phyloP scores from a whole-genome alignment of 2,888 invertebrate genomes.

The Latrodectus elegans region DNA sequence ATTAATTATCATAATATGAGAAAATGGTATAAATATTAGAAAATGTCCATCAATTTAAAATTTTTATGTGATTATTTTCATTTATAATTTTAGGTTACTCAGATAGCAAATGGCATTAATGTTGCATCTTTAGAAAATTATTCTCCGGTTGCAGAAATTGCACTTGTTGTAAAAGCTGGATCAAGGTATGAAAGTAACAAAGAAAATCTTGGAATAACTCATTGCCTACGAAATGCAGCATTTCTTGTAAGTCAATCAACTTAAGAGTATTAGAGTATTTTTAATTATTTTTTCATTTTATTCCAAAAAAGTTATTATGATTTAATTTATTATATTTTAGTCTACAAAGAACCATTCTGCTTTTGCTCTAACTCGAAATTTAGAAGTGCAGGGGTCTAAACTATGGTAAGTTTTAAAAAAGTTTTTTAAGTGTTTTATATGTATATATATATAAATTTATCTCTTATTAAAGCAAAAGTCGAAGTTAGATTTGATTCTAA shows the following conservation, averaged over 20 bases:
- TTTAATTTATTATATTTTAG: constrained; percentile 65
- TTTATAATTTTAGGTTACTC: constrained; percentile 37
- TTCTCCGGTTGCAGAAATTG: constrained; percentile 84
- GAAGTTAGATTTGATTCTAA: too few species aligned
- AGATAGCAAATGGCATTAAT: constrained; percentile 66
- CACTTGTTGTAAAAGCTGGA: constrained; percentile 87
- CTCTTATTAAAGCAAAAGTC: too few species aligned
- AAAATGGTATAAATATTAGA: too few species aligned
- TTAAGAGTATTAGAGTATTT: background rate
- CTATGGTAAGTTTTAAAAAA: constrained; percentile 68
- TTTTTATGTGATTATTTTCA: too few species aligned
- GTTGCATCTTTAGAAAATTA: constrained; percentile 70
- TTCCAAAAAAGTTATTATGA: background rate
- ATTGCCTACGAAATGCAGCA: constrained; percentile 85
- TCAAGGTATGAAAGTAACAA: constrained; percentile 86
- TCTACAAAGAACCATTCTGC: constrained; percentile 80
- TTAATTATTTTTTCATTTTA: background rate
- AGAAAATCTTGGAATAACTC: constrained; percentile 85
- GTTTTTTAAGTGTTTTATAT: too few species aligned
- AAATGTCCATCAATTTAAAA: too few species aligned
- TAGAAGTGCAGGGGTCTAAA: constrained; percentile 86
- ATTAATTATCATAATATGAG: too few species aligned
- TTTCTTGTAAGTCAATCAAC: constrained; percentile 79
- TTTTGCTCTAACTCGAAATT: constrained; percentile 86
- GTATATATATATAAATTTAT: too few species aligned